Base-by-base conservation (phyloP, 1,140 invertebrate species). In the Trachelipus rathkii region DNA sequence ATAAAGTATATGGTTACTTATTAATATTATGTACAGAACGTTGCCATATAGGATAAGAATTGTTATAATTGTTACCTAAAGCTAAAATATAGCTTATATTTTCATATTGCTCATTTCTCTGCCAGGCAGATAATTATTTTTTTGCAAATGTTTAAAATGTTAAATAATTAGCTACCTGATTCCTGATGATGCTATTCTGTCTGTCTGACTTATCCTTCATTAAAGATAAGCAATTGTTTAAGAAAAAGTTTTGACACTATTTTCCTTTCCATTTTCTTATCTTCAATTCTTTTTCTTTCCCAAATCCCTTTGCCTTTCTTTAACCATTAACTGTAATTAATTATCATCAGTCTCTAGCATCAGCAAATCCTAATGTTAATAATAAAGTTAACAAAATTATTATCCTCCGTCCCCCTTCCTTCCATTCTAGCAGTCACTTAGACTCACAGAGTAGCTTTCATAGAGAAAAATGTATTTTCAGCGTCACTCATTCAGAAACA, bases 381-480 rank as follows among this genome's bases (percentile, higher is more conserved):
- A 60, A 60, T 60, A 60, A 60, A 60, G 11, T 60, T 60, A 60
- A 60, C 19, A 13, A 19, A 8, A 60, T 60, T 60, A 60, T 60
- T 19, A 60, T 60, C 50, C 50, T 60, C 11, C 50, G 50, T 60
- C 50, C 50, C 50, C 19, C 50, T 60, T 60, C 50, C 50, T 60
- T 19, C 8, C 19, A 19, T 60, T 15, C 50, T 60, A 60, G 8
- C 11, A 60, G 50, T 60, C 1, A 60, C 1, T 60, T 60, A 19
- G 8, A 60, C 19, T 60, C 50, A 15, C 11, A 60, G 19, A 19
- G 50, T 15, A 60, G 50, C 19, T 19, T 60, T 60, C 50, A 60
- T 60, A 19, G 50, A 19, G 50, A 60, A 19, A 60, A 19, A 60
- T 60, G 50, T 19, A 13, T 15, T 60, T 60, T 15, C 19, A 19